These are phyloP conservation scores for Bubo blakistoni DNA, from an alignment of 2,113 vertebrate genomes.

Conservation along the genomic window DNA sequence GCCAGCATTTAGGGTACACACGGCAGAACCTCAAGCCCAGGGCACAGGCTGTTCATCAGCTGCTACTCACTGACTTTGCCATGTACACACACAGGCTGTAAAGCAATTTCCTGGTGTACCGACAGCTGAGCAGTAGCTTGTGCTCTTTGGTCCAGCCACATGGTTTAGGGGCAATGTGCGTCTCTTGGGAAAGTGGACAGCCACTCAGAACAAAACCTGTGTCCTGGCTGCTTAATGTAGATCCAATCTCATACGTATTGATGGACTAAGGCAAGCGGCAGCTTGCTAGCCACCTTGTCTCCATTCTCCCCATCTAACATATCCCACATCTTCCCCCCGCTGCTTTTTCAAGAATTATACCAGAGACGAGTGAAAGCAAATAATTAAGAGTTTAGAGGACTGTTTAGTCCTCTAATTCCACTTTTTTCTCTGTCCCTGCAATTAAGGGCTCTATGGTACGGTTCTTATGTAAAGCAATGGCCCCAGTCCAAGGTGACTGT, in stretches of 20 bases:
- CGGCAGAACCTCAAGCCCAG: not conserved
- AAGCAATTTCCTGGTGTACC: not conserved
- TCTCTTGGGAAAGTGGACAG: not conserved
- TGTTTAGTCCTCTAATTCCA: not conserved
- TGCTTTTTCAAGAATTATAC: not conserved
- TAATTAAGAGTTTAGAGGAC: not conserved
- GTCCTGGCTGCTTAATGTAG: not conserved
- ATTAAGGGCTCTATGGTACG: not conserved
- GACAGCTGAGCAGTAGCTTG: not conserved
- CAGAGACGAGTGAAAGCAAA: not conserved
- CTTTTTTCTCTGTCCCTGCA: not conserved
- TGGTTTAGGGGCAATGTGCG: fast-evolving
- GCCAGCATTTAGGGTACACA: not conserved
- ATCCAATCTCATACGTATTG: not conserved
- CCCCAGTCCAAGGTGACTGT: not conserved
- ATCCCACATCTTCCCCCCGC: not conserved
- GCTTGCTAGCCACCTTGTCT: not conserved
- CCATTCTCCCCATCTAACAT: not conserved
- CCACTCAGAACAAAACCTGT: not conserved
- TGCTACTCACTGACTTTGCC: not conserved
- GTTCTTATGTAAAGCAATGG: not conserved
- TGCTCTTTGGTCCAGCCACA: not conserved
- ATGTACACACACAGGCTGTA: not conserved
- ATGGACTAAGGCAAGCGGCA: not conserved
- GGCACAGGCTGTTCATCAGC: not conserved